Evolutionary conservation across 1,140 invertebrate species (phyloP).

Genomic region (Limonius californicus): DNA sequence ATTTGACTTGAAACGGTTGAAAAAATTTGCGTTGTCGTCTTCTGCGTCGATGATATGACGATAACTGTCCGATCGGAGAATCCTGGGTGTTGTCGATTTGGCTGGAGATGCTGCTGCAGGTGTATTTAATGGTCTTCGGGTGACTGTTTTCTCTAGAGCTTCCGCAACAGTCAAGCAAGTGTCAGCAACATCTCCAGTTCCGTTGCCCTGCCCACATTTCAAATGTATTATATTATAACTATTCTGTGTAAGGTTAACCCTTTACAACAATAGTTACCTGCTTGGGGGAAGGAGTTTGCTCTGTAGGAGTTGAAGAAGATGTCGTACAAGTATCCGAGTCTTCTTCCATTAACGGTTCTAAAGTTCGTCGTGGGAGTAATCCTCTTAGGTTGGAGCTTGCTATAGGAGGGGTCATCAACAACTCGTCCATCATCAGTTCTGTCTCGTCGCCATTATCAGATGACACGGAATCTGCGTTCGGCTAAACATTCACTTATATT

Average conservation of each 20-base stretch:
- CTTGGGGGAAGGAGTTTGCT: slow-evolving; percentile 52
- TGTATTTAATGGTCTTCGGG: slow-evolving; percentile 3
- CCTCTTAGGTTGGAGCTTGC: slow-evolving; percentile 61
- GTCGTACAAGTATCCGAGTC: slow-evolving; percentile 53
- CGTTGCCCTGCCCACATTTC: slow-evolving; percentile 61
- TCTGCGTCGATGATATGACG: slow-evolving; percentile 49
- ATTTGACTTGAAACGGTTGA: slow-evolving; percentile 54
- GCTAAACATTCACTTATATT: slow-evolving; percentile 24
- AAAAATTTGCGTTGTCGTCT: slow-evolving; percentile 52
- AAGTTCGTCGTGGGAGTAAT: slow-evolving; percentile 59
- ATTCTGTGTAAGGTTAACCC: background rate
- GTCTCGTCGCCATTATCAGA: slow-evolving; percentile 64
- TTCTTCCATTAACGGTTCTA: slow-evolving; percentile 66
- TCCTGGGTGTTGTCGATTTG: slow-evolving; percentile 46
- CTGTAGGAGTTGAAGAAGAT: slow-evolving; percentile 42
- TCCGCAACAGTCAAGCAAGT: slow-evolving; percentile 53
- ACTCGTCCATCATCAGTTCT: slow-evolving; percentile 68
- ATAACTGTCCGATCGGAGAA: slow-evolving; percentile 53
- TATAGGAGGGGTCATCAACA: slow-evolving; percentile 65
- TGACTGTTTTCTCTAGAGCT: background rate
- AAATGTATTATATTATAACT: slow-evolving; percentile 31
- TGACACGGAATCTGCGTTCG: slow-evolving; percentile 52
- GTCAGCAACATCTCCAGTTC: slow-evolving; percentile 59
- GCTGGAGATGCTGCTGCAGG: slow-evolving; percentile 44
- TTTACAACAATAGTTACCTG: slow-evolving; percentile 49